phyloP scores from a whole-genome alignment of 2,113 vertebrate species.

The Antigone vipio region DNA sequence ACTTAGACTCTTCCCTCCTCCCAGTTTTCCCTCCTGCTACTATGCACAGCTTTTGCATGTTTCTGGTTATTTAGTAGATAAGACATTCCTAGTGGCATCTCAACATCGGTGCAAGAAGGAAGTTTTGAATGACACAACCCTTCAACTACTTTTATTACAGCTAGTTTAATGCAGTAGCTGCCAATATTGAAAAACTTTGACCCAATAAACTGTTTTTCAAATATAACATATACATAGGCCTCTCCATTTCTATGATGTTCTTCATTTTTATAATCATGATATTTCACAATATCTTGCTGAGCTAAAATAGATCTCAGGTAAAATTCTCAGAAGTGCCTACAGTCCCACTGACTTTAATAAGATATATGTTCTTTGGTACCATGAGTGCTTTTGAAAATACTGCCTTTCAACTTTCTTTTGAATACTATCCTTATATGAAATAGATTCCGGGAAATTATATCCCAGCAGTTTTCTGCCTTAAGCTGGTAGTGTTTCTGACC shows the following conservation, averaged over 20 bases:
- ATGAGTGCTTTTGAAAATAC: conserved; percentile 8
- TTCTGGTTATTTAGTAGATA: background rate
- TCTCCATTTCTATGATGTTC: background rate
- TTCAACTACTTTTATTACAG: background rate
- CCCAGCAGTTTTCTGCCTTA: background rate
- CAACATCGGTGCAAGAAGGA: background rate
- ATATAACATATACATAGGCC: background rate
- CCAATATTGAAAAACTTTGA: background rate
- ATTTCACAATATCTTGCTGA: background rate
- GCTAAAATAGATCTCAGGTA: background rate
- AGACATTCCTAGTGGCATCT: background rate
- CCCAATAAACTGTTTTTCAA: background rate
- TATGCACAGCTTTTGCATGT: background rate
- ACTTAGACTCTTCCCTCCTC: background rate
- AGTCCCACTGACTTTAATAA: background rate
- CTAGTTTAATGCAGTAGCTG: background rate
- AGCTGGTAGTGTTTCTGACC: background rate
- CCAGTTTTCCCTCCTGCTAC: background rate
- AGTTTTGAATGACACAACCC: background rate
- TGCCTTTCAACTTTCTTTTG: conserved; percentile 4
- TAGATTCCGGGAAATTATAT: background rate
- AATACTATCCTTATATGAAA: background rate
- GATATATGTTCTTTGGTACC: background rate
- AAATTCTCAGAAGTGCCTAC: background rate
- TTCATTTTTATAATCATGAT: background rate